These are phyloP conservation scores for Gadopsis bispinosus DNA, from an alignment of 2,797 vertebrate species.

Conservation along the genomic window DNA sequence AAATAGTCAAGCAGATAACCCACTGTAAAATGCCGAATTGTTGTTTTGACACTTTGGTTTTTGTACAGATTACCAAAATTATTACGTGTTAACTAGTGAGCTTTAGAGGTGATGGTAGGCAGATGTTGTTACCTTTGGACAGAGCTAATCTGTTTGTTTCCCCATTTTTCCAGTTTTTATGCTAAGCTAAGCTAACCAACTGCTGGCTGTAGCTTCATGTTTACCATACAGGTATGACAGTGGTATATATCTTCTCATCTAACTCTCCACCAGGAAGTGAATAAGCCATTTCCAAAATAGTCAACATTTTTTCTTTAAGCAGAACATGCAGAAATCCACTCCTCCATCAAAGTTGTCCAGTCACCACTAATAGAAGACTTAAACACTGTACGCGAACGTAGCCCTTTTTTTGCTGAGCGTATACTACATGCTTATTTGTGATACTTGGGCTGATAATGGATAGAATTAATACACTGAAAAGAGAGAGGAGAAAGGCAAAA, in stretches of 20 bases:
- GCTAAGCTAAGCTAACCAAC: not conserved
- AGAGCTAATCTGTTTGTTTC: not conserved
- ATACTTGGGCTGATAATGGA: conserved; percentile 2
- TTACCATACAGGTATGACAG: not conserved
- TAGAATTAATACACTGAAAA: not conserved
- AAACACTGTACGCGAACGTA: not conserved
- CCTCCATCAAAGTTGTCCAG: not conserved
- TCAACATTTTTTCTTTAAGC: not conserved
- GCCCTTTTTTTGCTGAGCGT: not conserved
- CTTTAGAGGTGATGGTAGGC: not conserved
- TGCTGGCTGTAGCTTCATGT: not conserved
- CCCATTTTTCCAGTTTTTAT: not conserved
- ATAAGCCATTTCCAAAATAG: not conserved
- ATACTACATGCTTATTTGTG: not conserved
- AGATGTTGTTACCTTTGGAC: not conserved
- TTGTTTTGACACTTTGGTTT: not conserved
- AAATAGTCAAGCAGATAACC: not conserved
- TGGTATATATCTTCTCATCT: not conserved
- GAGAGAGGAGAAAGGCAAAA: not conserved
- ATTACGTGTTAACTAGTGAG: too few species aligned
- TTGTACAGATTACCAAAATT: not conserved
- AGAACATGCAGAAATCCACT: conserved; percentile 1
- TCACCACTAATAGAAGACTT: not conserved
- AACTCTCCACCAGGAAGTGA: not conserved
- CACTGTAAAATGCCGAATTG: too few species aligned